Base-by-base conservation (phyloP, 2,888 invertebrate species). In the Periphyllus acericola region DNA sequence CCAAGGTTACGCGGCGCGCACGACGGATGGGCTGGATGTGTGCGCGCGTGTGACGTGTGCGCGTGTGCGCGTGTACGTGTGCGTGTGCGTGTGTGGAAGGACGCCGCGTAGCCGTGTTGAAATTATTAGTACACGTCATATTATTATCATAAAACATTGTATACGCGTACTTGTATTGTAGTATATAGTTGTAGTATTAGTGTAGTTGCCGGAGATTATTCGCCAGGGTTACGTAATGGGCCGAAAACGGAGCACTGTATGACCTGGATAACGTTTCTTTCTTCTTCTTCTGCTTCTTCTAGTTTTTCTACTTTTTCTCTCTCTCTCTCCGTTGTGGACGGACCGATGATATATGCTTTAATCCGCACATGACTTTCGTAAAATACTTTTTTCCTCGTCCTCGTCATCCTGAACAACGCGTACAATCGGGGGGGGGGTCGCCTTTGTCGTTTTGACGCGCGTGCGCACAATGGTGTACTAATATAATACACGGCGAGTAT, bases 1-100 rank as follows among this genome's bases (percentile, higher is more conserved):
- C 40, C 85, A 85, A 85, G 85, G 78, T 85, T 85, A 78, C 17
- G 52, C 17, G 55, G 68, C 29, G n/a, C 66, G 60, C n/a, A 11
- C 34, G 55, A 29, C 75, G 76, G 46, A 66, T 78, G 66, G 66
- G 78, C 3, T 46, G 29, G 66, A 46, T 21, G 71, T 36, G 81
- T 34, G 79, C 14, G n/a, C 2, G 66, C 8, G 66, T 9, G 66
- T 9, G n/a, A n/a, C n/a, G n/a, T n/a, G 66, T 17, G 25, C 14
- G 1, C 40, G 40, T 6, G 66, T 29, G 34, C 29, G 68, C 36
- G 36, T 40, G 46, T 25, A 5, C 25, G 60, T 8, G 60, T 66
- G 55, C 3, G 60, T 40, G 25, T 46, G 68, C n/a, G 40, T 68
- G 52, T 25, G 25, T 46, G 34, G 72, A 60, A 75, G 84, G 75